A percentile compares a stretch with the other conserved stretches of the same genome.
phyloP scores from a whole-genome alignment of 2,113 vertebrate genomes.

The Lampris incognitus region DNA sequence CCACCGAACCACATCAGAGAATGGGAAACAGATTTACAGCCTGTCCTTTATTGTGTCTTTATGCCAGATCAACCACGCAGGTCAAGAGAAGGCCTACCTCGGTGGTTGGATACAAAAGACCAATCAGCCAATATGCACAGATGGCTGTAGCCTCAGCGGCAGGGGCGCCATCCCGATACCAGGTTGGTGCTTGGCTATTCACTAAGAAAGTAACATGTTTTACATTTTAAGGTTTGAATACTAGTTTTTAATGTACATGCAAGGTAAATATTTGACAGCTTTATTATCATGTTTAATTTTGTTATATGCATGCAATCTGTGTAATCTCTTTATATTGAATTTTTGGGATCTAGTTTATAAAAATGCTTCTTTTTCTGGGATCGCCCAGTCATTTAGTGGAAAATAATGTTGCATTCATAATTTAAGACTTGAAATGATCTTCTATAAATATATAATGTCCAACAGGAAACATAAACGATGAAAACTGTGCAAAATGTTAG shows the following conservation, averaged over 20 bases:
- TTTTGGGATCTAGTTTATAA: no score
- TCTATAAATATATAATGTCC: no score
- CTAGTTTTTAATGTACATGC: not conserved
- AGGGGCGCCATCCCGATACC: constrained; percentile 89
- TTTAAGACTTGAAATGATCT: no score
- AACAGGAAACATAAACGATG: no score
- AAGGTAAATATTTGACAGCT: not conserved
- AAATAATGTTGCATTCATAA: no score
- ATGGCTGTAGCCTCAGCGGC: constrained; percentile 88
- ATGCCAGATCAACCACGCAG: constrained; percentile 77
- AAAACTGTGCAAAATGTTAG: no score
- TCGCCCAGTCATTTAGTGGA: no score
- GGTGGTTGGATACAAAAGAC: constrained; percentile 94
- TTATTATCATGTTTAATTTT: not conserved
- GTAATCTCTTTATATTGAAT: no score
- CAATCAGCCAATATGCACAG: constrained; percentile 93
- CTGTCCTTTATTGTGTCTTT: constrained; percentile 23
- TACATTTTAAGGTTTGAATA: not conserved
- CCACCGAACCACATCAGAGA: not conserved
- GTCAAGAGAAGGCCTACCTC: constrained; percentile 90
- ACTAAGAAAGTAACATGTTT: not conserved
- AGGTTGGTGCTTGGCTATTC: constrained; percentile 80
- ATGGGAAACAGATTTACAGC: constrained; percentile 10
- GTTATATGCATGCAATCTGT: no score
- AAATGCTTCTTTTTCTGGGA: no score